phyloP scores from a whole-genome alignment of 2,113 vertebrate species.

The Cheirogaleus medius region DNA sequence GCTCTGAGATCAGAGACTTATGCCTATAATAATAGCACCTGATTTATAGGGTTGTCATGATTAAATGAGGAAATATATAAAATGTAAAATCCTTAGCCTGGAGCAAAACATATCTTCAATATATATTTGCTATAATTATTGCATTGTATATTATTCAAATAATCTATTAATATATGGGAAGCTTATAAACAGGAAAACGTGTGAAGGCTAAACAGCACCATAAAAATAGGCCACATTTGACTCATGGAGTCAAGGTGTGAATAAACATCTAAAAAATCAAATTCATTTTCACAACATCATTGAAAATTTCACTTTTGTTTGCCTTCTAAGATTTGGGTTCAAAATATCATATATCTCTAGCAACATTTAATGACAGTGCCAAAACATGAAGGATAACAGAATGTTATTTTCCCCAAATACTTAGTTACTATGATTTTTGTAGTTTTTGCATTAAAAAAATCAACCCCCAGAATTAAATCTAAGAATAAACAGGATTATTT shows the following conservation, averaged over 20 bases:
- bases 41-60: not conserved
- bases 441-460: not conserved
- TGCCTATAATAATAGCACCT: not conserved
- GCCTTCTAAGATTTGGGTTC: conserved; percentile 31
- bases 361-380: not conserved
- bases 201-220: not conserved
- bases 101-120: not conserved
- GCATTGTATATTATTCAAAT: not conserved
- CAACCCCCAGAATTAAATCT: not conserved
- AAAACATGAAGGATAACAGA: not conserved
- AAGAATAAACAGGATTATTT: conserved; percentile 12
- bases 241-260: not conserved
- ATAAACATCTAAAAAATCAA: conserved; percentile 12
- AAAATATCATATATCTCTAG: not conserved
- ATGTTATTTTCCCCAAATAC: not conserved
- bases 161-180: not conserved
- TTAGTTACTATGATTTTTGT: not conserved
- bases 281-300: conserved; percentile 7
- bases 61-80: conserved; percentile 23
- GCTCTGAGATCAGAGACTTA: not conserved
- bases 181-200: not conserved
- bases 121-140: not conserved
- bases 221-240: not conserved
- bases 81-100: not conserved
- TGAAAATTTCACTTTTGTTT: conserved; percentile 40